Conservation (phyloP, 37 sponge, comb jelly and placozoan species). For the Oopsacas minuta region DNA sequence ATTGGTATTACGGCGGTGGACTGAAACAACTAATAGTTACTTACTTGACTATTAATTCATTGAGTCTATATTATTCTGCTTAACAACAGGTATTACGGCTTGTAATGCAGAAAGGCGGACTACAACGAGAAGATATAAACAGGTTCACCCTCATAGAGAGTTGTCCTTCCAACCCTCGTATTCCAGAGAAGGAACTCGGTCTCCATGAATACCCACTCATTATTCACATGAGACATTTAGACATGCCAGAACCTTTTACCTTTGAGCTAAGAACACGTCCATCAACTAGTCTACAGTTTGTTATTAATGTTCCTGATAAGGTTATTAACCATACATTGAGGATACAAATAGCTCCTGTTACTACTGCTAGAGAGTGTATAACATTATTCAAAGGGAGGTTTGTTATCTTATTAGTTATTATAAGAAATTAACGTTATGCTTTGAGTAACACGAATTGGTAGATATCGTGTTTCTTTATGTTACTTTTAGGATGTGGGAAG, state of each 20-base stretch:
- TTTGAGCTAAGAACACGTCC: not conserved
- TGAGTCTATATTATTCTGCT: too few relatives aligned
- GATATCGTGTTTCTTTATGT: too few relatives aligned
- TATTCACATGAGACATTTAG: not conserved
- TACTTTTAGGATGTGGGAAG: too few relatives aligned
- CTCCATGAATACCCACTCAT: not conserved
- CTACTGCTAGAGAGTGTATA: slow-evolving; percentile 4
- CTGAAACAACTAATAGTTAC: too few relatives aligned
- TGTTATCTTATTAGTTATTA: too few relatives aligned
- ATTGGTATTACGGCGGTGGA: too few relatives aligned
- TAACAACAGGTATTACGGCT: not conserved
- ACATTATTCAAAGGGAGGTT: not conserved
- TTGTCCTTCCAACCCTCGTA: not conserved
- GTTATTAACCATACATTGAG: not conserved
- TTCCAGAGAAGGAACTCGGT: not conserved
- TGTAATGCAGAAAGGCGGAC: not conserved
- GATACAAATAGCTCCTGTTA: not conserved
- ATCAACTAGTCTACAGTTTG: slow-evolving; percentile 3
- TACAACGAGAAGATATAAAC: not conserved
- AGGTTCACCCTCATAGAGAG: not conserved
- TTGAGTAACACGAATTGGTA: too few relatives aligned
- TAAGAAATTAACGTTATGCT: too few relatives aligned
- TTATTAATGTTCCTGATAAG: not conserved
- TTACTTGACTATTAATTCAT: too few relatives aligned
- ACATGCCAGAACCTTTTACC: not conserved